Evolutionary conservation across 2,113 vertebrate genomes (phyloP).

Genomic region (Colinus virginianus): DNA sequence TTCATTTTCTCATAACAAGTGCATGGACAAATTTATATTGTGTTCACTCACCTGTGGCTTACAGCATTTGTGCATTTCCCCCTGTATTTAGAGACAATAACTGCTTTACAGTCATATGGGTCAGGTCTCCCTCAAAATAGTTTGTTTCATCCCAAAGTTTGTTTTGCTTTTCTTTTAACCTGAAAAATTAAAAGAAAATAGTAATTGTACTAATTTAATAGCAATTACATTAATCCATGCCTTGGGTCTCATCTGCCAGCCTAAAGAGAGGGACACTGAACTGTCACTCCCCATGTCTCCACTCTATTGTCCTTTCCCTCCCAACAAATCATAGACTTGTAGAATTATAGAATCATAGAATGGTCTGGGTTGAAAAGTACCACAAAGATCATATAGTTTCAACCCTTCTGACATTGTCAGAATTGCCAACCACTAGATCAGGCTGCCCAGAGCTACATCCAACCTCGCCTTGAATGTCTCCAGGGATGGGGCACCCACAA

Average conservation of each 20-base stretch:
- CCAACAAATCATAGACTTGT: neutral
- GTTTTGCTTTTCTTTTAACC: neutral
- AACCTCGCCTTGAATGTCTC: too few relatives aligned
- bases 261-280: neutral
- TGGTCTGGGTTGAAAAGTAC: too few relatives aligned
- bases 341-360: too few relatives aligned
- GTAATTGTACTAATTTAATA: neutral
- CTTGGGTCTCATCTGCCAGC: neutral
- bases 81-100: neutral
- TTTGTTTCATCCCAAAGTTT: neutral
- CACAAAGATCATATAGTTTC: too few relatives aligned
- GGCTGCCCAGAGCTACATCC: too few relatives aligned
- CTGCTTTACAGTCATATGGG: neutral
- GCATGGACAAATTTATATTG: accelerated
- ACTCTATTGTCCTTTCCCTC: accelerated
- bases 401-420: too few relatives aligned
- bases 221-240: neutral
- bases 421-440: too few relatives aligned
- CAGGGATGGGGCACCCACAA: too few relatives aligned
- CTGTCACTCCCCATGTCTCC: neutral
- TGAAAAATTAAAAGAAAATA: neutral
- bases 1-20: neutral
- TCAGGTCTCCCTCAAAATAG: accelerated
- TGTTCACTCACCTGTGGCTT: neutral
- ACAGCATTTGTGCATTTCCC: neutral